These are phyloP conservation scores for Achroia grisella DNA, from an alignment of 1,140 invertebrate species.

Conservation along the genomic window DNA sequence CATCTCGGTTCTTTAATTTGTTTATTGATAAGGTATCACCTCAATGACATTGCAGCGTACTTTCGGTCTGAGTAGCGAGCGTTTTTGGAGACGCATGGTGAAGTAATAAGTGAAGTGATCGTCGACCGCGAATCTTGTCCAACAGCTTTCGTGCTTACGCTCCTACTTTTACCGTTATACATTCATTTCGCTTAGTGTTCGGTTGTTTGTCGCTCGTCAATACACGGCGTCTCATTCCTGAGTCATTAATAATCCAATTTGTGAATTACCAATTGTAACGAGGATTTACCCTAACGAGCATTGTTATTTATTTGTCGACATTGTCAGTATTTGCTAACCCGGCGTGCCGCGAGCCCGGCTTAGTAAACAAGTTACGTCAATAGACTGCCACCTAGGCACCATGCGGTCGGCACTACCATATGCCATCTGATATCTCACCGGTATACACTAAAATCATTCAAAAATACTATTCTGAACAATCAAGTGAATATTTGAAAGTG, in stretches of 20 bases:
- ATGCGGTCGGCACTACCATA: conserved; percentile 61
- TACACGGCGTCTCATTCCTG: conserved; percentile 14
- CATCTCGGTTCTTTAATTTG: neutral
- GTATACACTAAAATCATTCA: conserved; percentile 9
- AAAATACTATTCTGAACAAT: neutral
- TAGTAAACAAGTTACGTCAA: conserved; percentile 41
- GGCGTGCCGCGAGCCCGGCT: conserved; percentile 21
- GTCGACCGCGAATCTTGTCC: conserved; percentile 45
- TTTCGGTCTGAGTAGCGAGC: conserved; percentile 16
- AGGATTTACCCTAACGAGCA: conserved; percentile 22
- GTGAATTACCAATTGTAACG: conserved; percentile 20
- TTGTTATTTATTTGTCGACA: conserved; percentile 17
- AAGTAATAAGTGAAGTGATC: conserved; percentile 47
- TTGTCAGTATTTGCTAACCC: conserved; percentile 10
- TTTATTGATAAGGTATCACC: conserved; percentile 45
- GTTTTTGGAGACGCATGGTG: conserved; percentile 39
- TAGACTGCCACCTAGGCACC: conserved; percentile 63
- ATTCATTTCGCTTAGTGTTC: conserved; percentile 62
- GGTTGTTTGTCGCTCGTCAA: conserved; percentile 41
- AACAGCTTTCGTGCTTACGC: conserved; percentile 62
- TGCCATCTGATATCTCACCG: conserved; percentile 34
- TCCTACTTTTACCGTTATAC: conserved; percentile 70
- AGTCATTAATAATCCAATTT: conserved; percentile 41
- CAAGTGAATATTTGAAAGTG: conserved; percentile 11
- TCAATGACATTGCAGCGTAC: conserved; percentile 4